Evolutionary conservation across 2,797 vertebrate genomes (phyloP).

Genomic region (Gymnocypris eckloni): DNA sequence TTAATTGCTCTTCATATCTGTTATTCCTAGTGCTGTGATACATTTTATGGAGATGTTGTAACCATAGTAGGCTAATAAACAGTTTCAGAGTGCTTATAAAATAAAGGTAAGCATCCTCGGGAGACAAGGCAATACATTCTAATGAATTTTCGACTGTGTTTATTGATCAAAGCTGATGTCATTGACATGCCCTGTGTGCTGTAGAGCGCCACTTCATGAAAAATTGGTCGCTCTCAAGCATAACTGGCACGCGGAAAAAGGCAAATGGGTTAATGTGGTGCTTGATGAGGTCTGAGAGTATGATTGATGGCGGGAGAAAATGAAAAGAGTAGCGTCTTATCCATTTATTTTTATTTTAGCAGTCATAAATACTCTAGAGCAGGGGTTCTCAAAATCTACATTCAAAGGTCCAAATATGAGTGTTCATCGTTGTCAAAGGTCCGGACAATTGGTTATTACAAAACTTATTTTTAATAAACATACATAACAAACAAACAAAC

Average conservation of each 20-base stretch:
- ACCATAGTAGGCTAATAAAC: constrained; percentile 40
- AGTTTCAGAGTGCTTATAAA: constrained; percentile 31
- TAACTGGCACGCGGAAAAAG: constrained; percentile 10
- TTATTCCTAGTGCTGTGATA: constrained; percentile 25
- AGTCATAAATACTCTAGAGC: not conserved
- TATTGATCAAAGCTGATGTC: constrained; percentile 39
- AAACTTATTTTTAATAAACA: no score
- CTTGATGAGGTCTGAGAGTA: constrained; percentile 32
- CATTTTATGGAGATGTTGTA: constrained; percentile 1
- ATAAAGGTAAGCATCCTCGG: constrained; percentile 37
- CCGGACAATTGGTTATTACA: no score
- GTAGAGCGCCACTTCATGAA: constrained; percentile 13
- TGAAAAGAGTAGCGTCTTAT: constrained; percentile 9
- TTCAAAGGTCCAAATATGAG: no score
- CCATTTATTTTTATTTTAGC: constrained; percentile 10
- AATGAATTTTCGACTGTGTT: constrained; percentile 36
- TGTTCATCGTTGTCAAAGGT: no score
- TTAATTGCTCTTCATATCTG: constrained; percentile 28
- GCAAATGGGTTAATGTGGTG: constrained; percentile 32
- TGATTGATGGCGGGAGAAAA: constrained; percentile 8
- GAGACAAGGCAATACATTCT: constrained; percentile 22
- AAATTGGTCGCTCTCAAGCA: not conserved
- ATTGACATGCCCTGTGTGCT: constrained; percentile 10
- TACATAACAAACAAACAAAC: no score
- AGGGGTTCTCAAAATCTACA: no score